These are phyloP conservation scores for Lepisosteus oculatus DNA, from an alignment of 2,113 vertebrate genomes.

Conservation along the genomic window DNA sequence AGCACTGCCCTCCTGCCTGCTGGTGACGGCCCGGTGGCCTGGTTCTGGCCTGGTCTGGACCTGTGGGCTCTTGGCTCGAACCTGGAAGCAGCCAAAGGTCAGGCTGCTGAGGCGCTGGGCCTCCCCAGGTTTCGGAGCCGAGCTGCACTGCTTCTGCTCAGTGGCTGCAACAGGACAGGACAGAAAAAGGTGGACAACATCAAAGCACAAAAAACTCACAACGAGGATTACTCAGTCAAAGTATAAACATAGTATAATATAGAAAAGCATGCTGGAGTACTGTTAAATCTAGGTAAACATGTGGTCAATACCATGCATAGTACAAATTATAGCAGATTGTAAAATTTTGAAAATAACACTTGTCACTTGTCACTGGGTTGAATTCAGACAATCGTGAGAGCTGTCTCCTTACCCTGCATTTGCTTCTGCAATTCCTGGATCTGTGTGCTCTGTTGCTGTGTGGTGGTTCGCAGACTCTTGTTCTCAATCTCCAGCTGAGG, in stretches of 20 bases:
- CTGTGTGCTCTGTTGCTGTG: slow-evolving; percentile 83
- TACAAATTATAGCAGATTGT: too few species aligned
- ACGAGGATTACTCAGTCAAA: neutral
- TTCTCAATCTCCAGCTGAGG: slow-evolving; percentile 90
- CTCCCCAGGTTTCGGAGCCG: slow-evolving; percentile 66
- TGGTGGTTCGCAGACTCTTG: slow-evolving; percentile 79
- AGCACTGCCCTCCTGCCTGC: slow-evolving; percentile 26
- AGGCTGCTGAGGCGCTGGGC: slow-evolving; percentile 87
- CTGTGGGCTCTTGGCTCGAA: slow-evolving; percentile 82
- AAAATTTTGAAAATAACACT: neutral
- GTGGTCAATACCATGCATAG: too few species aligned
- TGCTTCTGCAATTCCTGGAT: slow-evolving; percentile 79
- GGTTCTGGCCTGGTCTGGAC: slow-evolving; percentile 69
- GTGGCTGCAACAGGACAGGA: slow-evolving; percentile 56
- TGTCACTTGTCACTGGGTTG: neutral
- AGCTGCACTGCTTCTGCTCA: slow-evolving; percentile 60
- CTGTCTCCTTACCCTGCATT: slow-evolving; percentile 71
- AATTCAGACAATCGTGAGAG: too few species aligned
- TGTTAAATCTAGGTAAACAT: too few species aligned
- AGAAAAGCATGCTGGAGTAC: too few species aligned
- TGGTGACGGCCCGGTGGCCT: slow-evolving; percentile 53
- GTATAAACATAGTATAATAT: too few species aligned
- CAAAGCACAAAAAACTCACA: neutral
- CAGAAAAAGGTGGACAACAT: neutral
- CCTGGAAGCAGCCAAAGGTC: slow-evolving; percentile 90